Conservation (phyloP, 2,888 invertebrate genomes). For the Idaea dimidiata region DNA sequence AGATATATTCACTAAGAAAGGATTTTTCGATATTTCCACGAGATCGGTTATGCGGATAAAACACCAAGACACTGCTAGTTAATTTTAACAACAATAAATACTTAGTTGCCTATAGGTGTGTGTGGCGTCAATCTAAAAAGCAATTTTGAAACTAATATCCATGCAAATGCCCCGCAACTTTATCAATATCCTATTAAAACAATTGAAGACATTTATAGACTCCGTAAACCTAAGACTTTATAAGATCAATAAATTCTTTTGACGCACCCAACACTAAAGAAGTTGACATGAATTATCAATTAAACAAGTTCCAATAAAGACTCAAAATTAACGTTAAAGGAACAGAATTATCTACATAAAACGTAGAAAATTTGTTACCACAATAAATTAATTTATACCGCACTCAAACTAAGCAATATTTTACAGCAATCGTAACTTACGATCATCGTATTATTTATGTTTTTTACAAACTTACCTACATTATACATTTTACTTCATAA, state of each 20-base stretch:
- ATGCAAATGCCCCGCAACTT: constrained; percentile 63
- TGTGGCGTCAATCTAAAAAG: constrained; percentile 37
- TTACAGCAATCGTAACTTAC: constrained; percentile 40
- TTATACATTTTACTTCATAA: constrained; percentile 32
- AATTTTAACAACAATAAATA: background rate
- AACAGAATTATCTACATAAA: constrained; percentile 34
- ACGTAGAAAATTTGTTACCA: constrained; percentile 55
- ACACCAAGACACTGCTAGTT: too few relatives aligned
- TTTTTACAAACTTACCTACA: constrained; percentile 33
- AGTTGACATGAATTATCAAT: constrained; percentile 41
- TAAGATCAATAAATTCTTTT: constrained; percentile 34
- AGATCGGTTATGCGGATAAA: too few relatives aligned
- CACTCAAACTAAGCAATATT: constrained; percentile 36
- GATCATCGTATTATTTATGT: constrained; percentile 47
- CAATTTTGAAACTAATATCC: constrained; percentile 64
- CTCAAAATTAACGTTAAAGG: constrained; percentile 35
- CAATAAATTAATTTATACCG: constrained; percentile 55
- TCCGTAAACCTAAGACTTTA: background rate
- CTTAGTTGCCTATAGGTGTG: background rate
- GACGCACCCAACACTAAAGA: constrained; percentile 33
- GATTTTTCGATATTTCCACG: too few relatives aligned
- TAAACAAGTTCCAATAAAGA: constrained; percentile 33
- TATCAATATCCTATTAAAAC: constrained; percentile 47
- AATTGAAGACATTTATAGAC: constrained; percentile 33
- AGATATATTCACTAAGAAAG: too few relatives aligned